Evolutionary conservation across 1,140 invertebrate species (phyloP).

Genomic region (Formica exsecta): DNA sequence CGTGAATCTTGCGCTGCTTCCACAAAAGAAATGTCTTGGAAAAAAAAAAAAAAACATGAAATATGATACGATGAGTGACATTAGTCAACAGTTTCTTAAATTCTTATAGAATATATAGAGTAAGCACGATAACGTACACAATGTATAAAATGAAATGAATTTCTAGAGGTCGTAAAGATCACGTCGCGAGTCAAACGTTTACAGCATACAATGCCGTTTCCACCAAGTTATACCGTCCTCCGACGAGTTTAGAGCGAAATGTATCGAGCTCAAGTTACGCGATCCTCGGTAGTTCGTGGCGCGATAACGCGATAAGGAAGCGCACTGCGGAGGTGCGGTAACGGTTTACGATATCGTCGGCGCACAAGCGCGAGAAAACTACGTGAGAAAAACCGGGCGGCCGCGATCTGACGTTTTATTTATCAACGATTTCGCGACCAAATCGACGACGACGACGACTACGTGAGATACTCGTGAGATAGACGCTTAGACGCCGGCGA

Average conservation of each 20-base stretch:
- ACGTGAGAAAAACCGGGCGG: not conserved
- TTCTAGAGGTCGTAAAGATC: not conserved
- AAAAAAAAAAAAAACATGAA: no score
- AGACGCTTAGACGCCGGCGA: not conserved
- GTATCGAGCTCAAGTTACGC: not conserved
- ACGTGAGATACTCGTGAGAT: not conserved
- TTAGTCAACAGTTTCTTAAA: no score
- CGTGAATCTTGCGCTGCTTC: not conserved
- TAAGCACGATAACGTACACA: not conserved
- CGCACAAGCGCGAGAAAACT: constrained; percentile 4
- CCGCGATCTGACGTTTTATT: not conserved
- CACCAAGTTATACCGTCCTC: not conserved
- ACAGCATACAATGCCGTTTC: not conserved
- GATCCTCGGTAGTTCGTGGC: constrained; percentile 25
- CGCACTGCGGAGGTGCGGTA: constrained; percentile 9
- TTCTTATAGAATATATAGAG: not conserved
- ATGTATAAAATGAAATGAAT: not conserved
- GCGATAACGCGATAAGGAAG: constrained; percentile 48
- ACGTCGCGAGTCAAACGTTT: not conserved
- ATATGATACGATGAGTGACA: no score
- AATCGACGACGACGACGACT: constrained; percentile 5
- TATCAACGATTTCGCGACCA: not conserved
- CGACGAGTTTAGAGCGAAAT: not conserved
- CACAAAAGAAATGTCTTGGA: no score
- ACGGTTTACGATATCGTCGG: constrained; percentile 27